A percentile compares a stretch with the other conserved stretches of the same genome.
phyloP scores from a whole-genome alignment of 2,113 vertebrate species.

The Ochotona curzoniae region DNA sequence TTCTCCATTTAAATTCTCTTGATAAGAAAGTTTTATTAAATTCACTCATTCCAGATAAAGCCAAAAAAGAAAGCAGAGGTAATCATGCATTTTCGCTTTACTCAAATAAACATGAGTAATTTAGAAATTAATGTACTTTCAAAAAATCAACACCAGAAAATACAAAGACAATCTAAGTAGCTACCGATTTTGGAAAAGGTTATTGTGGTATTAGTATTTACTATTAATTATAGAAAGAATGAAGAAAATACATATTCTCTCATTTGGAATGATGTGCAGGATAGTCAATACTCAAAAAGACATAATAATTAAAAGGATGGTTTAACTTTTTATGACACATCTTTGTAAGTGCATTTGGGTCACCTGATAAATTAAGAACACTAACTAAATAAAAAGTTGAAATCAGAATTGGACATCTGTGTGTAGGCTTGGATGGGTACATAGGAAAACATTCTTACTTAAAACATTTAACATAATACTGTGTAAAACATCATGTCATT shows the following conservation, averaged over 20 bases:
- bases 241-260: not conserved
- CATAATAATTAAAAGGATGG: not conserved
- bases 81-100: not conserved
- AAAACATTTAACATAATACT: not conserved
- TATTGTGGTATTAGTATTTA: not conserved
- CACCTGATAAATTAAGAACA: not conserved
- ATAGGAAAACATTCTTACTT: not conserved
- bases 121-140: not conserved
- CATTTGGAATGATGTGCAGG: not conserved
- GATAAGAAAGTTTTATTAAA: not conserved
- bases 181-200: not conserved
- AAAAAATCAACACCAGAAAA: constrained; percentile 37
- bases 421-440: not conserved
- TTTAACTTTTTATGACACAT: not conserved
- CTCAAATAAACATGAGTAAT: not conserved
- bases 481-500: not conserved
- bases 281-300: not conserved
- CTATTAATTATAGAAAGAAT: not conserved
- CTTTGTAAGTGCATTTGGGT: not conserved
- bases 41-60: not conserved
- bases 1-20: not conserved
- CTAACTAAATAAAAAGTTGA: not conserved
- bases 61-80: not conserved
- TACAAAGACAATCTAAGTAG: not conserved
- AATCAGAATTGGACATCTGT: not conserved